phyloP scores from a whole-genome alignment of 2,113 vertebrate genomes.

The Oplegnathus fasciatus region DNA sequence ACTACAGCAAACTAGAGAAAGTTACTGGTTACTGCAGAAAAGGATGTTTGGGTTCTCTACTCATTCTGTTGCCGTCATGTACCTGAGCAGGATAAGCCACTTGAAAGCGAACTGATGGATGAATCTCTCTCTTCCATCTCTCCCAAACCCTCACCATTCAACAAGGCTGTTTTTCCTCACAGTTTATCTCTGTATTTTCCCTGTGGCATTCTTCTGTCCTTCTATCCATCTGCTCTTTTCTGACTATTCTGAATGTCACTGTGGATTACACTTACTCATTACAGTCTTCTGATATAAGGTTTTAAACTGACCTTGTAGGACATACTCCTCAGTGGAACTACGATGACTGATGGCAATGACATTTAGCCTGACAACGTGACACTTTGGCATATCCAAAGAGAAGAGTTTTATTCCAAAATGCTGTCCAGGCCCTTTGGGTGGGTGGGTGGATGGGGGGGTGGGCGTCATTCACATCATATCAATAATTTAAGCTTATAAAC shows the following conservation, averaged over 20 bases:
- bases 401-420: neutral
- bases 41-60: neutral
- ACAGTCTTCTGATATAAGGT: neutral
- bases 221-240: constrained; percentile 18
- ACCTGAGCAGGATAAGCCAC: neutral
- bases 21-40: neutral
- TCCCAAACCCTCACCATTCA: neutral
- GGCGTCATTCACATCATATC: neutral
- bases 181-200: neutral
- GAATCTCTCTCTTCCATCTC: constrained; percentile 11
- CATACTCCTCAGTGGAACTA: neutral
- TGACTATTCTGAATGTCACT: neutral
- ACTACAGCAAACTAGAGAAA: neutral
- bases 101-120: neutral
- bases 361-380: constrained; percentile 13
- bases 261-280: neutral
- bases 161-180: neutral
- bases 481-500: neutral
- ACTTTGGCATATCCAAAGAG: neutral
- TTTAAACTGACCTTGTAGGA: neutral
- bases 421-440: neutral
- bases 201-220: neutral
- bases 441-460: no score
- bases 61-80: neutral
- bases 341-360: neutral